A percentile compares a stretch with the other conserved stretches of the same genome.
These are phyloP conservation scores for Parasteatoda lunata DNA, from an alignment of 2,888 invertebrate species.

Conservation along the genomic window DNA sequence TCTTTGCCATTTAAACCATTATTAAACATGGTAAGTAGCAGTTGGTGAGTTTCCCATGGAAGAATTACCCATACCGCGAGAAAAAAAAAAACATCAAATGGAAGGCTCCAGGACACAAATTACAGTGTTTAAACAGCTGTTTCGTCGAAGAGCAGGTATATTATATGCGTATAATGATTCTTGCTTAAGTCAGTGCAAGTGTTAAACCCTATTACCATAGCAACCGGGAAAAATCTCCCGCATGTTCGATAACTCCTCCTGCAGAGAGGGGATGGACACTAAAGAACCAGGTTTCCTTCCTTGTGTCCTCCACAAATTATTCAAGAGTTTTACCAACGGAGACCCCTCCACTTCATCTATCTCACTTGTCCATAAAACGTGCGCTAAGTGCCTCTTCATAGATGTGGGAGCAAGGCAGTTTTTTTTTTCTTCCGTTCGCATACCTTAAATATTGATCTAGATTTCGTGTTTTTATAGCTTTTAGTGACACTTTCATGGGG, in stretches of 20 bases:
- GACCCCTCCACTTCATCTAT: conserved; percentile 1
- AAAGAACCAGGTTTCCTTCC: not conserved
- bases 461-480: conserved; percentile 12
- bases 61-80: no score
- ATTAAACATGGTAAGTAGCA: no score
- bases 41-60: no score
- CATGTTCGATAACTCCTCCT: not conserved
- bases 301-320: conserved; percentile 16
- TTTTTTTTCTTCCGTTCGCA: not conserved
- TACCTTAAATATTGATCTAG: conserved; percentile 19
- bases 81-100: no score
- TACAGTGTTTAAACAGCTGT: no score
- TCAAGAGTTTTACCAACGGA: conserved; percentile 23
- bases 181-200: no score
- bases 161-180: no score
- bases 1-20: no score
- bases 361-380: conserved; percentile 38
- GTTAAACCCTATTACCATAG: no score
- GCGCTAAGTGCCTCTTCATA: not conserved
- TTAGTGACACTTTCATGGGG: conserved; percentile 29
- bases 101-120: no score
- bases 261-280: not conserved
- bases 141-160: no score
- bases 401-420: not conserved
- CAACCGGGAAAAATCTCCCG: not conserved